Evolutionary conservation across 2,113 vertebrate genomes (phyloP).

Genomic region (Prochilodus magdalenae): DNA sequence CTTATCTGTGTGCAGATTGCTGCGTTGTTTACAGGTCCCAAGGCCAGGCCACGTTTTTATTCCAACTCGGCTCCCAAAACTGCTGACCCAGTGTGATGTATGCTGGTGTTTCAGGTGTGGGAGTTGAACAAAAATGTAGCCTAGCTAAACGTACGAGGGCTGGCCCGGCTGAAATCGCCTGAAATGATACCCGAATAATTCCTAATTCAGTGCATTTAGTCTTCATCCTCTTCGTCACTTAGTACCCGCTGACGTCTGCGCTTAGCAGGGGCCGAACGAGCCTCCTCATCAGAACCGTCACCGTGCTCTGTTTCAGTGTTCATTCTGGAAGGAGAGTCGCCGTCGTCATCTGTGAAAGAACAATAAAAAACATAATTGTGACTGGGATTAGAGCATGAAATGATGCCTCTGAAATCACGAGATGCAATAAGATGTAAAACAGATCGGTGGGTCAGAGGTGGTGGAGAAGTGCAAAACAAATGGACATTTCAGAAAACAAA

Average conservation of each 20-base stretch:
- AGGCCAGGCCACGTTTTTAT: neutral
- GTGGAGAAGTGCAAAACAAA: too few relatives aligned
- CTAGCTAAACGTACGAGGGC: neutral
- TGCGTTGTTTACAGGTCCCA: neutral
- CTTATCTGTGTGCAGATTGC: neutral
- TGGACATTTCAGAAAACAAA: too few relatives aligned
- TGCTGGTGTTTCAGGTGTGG: neutral
- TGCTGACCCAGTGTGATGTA: neutral
- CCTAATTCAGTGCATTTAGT: conserved; percentile 27
- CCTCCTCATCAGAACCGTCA: conserved; percentile 70
- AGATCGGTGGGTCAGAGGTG: too few relatives aligned
- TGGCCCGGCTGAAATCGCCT: neutral
- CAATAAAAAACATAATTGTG: neutral
- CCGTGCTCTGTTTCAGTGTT: conserved; percentile 42
- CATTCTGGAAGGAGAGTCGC: conserved; percentile 11
- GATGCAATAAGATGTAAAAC: too few relatives aligned
- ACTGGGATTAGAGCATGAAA: too few relatives aligned
- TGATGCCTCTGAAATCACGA: too few relatives aligned
- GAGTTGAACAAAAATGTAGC: neutral
- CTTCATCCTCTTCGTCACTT: conserved; percentile 75
- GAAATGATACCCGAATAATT: neutral
- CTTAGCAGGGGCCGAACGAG: conserved; percentile 70
- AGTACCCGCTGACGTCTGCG: conserved; percentile 79
- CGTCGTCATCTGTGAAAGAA: conserved; percentile 53
- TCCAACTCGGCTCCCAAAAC: neutral